A percentile compares a stretch with the other conserved stretches of the same genome.
Evolutionary conservation across 2,888 invertebrate species (phyloP).

Genomic region (Eupithecia abbreviata): DNA sequence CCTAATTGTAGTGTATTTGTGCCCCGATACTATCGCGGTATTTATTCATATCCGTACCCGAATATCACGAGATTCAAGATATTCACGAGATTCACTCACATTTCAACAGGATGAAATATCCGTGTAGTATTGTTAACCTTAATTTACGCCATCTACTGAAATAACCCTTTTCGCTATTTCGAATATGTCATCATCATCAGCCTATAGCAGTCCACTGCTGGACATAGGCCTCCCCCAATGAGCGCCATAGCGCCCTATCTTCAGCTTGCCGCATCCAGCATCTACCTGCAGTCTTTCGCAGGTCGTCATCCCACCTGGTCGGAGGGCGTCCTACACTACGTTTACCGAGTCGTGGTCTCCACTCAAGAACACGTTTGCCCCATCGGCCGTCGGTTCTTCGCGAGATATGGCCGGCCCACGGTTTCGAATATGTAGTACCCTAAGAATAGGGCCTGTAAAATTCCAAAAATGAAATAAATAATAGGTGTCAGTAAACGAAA

Average conservation of each 20-base stretch:
- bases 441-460: not conserved
- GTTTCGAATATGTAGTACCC: not conserved
- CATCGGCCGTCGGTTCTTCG: too few relatives aligned
- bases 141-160: not conserved
- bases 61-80: conserved; percentile 20
- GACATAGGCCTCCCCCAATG: too few relatives aligned
- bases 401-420: too few relatives aligned
- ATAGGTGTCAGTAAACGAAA: not conserved
- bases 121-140: conserved; percentile 15
- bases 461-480: not conserved
- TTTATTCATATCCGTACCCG: conserved; percentile 32
- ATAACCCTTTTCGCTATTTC: not conserved
- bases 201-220: too few relatives aligned
- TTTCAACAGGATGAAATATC: conserved; percentile 27
- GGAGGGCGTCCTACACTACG: not conserved
- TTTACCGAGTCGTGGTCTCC: too few relatives aligned
- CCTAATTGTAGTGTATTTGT: conserved; percentile 20
- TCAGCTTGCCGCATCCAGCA: too few relatives aligned
- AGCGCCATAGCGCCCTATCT: too few relatives aligned
- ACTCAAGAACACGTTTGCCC: too few relatives aligned
- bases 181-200: too few relatives aligned
- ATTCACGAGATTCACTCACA: conserved; percentile 20
- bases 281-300: too few relatives aligned
- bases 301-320: too few relatives aligned
- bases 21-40: conserved; percentile 21